Conservation (phyloP, 2,888 invertebrate species). For the Sesia bembeciformis region DNA sequence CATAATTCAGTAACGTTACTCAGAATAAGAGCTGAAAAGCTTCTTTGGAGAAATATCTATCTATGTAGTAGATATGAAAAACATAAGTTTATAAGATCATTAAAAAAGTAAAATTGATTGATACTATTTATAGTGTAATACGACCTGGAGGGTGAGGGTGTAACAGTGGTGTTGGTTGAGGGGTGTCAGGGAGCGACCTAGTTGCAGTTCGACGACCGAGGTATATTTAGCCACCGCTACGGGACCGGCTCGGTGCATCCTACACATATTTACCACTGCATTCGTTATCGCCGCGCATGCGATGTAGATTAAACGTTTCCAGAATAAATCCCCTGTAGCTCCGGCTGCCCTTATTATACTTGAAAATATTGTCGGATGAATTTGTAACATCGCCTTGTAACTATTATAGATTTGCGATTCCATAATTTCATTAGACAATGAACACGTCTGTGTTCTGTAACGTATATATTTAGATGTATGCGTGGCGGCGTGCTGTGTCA, state of each 20-base stretch:
- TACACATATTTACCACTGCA: conserved; percentile 16
- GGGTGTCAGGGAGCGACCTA: conserved; percentile 45
- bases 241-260: conserved; percentile 34
- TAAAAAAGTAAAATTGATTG: background rate
- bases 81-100: no score
- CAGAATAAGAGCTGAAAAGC: no score
- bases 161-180: conserved; percentile 9
- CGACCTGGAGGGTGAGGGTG: conserved; percentile 9
- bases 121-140: conserved; percentile 1
- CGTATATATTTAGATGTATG: no score
- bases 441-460: no score
- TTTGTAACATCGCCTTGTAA: no score
- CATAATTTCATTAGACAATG: no score
- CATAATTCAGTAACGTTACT: no score
- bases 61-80: no score
- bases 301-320: background rate
- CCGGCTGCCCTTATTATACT: background rate
- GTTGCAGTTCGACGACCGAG: conserved; percentile 57
- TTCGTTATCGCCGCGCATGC: background rate
- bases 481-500: background rate
- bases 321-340: background rate
- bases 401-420: no score
- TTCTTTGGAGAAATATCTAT: no score
- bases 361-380: no score
- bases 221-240: conserved; percentile 58